Evolutionary conservation across 2,797 vertebrate species (phyloP).

Genomic region (Ceryle rudis): DNA sequence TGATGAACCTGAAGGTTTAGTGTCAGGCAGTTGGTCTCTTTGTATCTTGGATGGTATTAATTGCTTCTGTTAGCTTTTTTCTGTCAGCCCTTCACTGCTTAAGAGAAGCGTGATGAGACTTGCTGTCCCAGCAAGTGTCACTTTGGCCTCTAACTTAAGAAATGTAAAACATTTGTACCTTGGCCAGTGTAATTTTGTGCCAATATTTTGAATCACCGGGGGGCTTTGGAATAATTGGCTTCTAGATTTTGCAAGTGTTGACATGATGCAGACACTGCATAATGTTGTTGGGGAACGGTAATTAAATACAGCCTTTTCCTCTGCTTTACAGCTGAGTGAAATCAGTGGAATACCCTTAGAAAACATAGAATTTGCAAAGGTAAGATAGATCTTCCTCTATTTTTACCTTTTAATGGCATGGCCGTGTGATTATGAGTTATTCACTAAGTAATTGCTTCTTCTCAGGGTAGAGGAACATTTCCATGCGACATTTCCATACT

Average conservation of each 20-base stretch:
- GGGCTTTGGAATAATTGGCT: not conserved
- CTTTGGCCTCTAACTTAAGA: not conserved
- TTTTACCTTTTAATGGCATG: not conserved
- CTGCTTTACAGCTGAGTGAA: conserved; percentile 89
- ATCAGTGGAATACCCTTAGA: conserved; percentile 90
- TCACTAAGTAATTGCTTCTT: not conserved
- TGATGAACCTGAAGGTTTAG: not conserved
- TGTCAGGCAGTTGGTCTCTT: not conserved
- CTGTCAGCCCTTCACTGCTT: not conserved
- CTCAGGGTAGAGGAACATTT: conserved; percentile 97
- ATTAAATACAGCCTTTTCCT: not conserved
- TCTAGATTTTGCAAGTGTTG: not conserved
- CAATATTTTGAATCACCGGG: not conserved
- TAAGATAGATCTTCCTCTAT: conserved; percentile 57
- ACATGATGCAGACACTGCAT: not conserved
- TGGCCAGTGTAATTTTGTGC: not conserved
- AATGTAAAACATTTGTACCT: not conserved
- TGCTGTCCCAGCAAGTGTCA: not conserved
- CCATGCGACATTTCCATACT: conserved; percentile 98
- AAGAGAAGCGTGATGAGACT: not conserved
- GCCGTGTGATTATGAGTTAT: not conserved
- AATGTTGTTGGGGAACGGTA: not conserved
- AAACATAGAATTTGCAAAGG: conserved; percentile 98
- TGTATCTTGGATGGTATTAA: not conserved
- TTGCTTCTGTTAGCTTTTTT: not conserved